Evolutionary conservation across 1,140 invertebrate species (phyloP).

Genomic region (Lineus longissimus): DNA sequence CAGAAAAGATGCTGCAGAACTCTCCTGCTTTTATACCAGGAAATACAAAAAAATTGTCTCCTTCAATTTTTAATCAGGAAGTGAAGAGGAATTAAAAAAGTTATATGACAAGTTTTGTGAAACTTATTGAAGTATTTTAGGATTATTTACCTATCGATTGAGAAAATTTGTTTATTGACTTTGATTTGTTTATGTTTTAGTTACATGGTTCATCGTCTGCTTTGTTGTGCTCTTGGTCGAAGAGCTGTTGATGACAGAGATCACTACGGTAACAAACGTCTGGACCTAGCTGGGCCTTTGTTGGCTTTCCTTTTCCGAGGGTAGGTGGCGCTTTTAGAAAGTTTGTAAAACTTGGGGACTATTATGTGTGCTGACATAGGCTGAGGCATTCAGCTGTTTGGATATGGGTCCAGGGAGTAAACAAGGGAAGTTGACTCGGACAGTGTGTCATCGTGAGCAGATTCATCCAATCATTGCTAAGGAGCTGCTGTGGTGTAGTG

Average conservation of each 20-base stretch:
- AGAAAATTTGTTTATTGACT: neutral
- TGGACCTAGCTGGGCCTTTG: slow-evolving; percentile 94
- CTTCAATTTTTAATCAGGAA: neutral
- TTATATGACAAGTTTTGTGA: neutral
- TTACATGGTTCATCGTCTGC: slow-evolving; percentile 96
- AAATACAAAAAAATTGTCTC: too few relatives aligned
- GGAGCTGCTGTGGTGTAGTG: too few relatives aligned
- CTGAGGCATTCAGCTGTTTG: neutral
- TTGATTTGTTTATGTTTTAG: slow-evolving; percentile 42
- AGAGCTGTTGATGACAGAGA: slow-evolving; percentile 96
- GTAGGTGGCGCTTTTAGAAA: slow-evolving; percentile 36
- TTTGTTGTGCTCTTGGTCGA: slow-evolving; percentile 89
- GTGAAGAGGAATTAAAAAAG: neutral
- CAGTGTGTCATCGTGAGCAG: too few relatives aligned
- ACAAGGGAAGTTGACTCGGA: too few relatives aligned
- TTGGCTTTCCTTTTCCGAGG: slow-evolving; percentile 93
- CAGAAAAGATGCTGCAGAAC: too few relatives aligned
- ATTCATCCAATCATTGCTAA: too few relatives aligned
- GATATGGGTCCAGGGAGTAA: too few relatives aligned
- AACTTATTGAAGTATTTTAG: neutral
- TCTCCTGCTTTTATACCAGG: too few relatives aligned
- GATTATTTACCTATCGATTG: neutral
- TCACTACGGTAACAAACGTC: slow-evolving; percentile 98
- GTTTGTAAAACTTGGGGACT: too few relatives aligned
- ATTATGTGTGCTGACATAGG: neutral